These are phyloP conservation scores for Ophthalmolycus amberensis DNA, from an alignment of 2,113 vertebrate species.

Conservation along the genomic window DNA sequence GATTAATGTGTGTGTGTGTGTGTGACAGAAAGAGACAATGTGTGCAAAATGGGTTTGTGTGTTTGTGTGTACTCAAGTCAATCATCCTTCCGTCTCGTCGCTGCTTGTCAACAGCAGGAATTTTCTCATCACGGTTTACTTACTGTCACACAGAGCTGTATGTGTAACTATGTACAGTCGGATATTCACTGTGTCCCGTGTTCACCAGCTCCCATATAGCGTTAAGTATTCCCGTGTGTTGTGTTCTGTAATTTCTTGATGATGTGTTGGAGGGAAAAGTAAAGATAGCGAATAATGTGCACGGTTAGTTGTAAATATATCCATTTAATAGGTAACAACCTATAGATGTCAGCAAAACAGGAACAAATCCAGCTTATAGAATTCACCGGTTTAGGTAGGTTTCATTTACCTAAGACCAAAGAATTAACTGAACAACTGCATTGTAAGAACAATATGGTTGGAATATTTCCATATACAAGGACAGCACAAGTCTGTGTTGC, in stretches of 20 bases:
- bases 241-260: slow-evolving; percentile 20
- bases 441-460: neutral
- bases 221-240: neutral
- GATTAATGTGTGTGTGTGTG: slow-evolving; percentile 42
- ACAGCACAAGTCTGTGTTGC: neutral
- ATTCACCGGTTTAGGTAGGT: neutral
- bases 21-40: slow-evolving; percentile 8
- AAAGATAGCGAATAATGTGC: neutral
- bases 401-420: neutral
- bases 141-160: slow-evolving; percentile 45
- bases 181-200: slow-evolving; percentile 33
- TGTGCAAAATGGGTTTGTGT: slow-evolving; percentile 26
- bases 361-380: neutral
- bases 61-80: slow-evolving; percentile 42
- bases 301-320: too few relatives aligned
- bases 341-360: neutral
- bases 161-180: slow-evolving; percentile 31
- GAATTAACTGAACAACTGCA: neutral
- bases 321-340: neutral
- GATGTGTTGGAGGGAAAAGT: slow-evolving; percentile 8
- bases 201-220: neutral
- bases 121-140: slow-evolving; percentile 55
- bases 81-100: slow-evolving; percentile 45
- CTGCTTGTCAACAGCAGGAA: slow-evolving; percentile 46
- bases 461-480: neutral